These are phyloP conservation scores for Serrognathus titanus DNA, from an alignment of 2,888 invertebrate species.

Conservation along the genomic window DNA sequence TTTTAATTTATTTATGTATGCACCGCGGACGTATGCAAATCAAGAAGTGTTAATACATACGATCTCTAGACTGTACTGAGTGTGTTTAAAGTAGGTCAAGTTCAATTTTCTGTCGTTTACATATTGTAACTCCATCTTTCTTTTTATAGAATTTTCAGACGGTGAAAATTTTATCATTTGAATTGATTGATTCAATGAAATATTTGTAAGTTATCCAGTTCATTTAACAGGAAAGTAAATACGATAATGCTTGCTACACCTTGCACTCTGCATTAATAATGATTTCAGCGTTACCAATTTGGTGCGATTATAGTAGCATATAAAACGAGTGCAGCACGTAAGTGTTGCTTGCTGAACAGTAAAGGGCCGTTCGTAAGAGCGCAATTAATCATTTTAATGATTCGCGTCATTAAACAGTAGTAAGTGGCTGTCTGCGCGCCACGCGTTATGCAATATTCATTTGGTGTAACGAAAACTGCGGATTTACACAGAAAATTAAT, in stretches of 20 bases:
- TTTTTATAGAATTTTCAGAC: no score
- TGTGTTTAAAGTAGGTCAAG: not conserved
- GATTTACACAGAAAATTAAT: conserved; percentile 19
- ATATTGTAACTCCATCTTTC: no score
- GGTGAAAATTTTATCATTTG: no score
- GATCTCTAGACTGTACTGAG: not conserved
- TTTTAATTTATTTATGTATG: conserved; percentile 3
- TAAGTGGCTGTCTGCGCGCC: conserved; percentile 25
- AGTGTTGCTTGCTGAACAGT: not conserved
- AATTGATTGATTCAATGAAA: no score
- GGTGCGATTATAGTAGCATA: no score
- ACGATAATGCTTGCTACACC: no score
- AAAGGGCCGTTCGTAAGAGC: conserved; percentile 9
- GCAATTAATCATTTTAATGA: conserved; percentile 28
- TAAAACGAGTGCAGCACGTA: no score
- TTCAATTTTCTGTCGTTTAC: not conserved
- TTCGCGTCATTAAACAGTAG: conserved; percentile 29
- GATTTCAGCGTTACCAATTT: no score
- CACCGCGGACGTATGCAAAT: conserved; percentile 1
- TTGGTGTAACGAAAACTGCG: conserved; percentile 2
- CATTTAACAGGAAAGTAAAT: no score
- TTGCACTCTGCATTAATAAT: no score
- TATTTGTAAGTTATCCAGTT: no score
- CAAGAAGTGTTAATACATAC: not conserved
- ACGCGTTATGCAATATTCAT: conserved; percentile 23